These are phyloP conservation scores for Hippasteria phrygiana DNA, from an alignment of 53 echinoderm and acorn worm species.

Conservation along the genomic window DNA sequence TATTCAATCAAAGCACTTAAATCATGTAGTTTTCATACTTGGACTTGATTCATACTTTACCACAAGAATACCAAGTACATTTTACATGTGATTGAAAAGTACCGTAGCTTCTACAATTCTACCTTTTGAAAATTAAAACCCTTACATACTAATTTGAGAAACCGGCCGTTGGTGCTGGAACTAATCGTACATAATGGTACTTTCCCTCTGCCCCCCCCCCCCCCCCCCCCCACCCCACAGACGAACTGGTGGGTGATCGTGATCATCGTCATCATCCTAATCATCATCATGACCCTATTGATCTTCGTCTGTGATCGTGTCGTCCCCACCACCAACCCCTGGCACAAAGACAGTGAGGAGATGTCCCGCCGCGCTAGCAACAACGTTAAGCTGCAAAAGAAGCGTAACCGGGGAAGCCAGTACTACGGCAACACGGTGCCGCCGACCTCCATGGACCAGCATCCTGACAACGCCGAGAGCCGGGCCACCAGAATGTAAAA, in stretches of 20 bases:
- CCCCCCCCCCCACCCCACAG: no score
- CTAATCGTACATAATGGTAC: no score
- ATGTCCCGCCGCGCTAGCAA: conserved; percentile 48
- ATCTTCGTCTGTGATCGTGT: conserved; percentile 82
- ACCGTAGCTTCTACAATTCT: no score
- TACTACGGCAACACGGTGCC: conserved; percentile 59
- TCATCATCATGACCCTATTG: conserved; percentile 81
- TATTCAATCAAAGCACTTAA: no score
- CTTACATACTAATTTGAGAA: no score
- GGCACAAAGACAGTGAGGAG: conserved; percentile 74
- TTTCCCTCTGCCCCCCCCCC: no score
- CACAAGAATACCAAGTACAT: no score
- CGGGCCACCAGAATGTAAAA: conserved; percentile 68
- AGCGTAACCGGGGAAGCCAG: conserved; percentile 76
- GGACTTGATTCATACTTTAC: no score
- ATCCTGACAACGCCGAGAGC: conserved; percentile 78
- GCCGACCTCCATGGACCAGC: conserved; percentile 58
- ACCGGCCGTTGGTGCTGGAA: no score
- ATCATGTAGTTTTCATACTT: no score
- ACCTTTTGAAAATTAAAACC: no score
- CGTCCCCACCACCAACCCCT: conserved; percentile 90
- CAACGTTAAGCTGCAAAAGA: conserved; percentile 76
- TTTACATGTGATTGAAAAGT: no score
- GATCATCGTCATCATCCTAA: conserved; percentile 45
- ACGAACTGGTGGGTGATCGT: conserved; percentile 86